A percentile compares a stretch with the other conserved stretches of the same genome.
Conservation (phyloP, 2,888 invertebrate species). For the Atethmia centrago region DNA sequence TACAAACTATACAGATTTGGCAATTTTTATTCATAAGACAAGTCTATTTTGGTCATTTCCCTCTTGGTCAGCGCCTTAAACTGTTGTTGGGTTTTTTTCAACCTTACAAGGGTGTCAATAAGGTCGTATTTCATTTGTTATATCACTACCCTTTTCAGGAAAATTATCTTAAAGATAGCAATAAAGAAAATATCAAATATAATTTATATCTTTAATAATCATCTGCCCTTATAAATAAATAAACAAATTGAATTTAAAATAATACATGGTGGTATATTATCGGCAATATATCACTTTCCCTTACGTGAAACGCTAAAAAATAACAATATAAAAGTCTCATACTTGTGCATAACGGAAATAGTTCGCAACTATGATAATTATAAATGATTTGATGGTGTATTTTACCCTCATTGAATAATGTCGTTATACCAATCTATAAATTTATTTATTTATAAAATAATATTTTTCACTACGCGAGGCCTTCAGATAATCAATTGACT, state of each 20-base stretch:
- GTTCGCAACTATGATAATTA: slow-evolving; percentile 30
- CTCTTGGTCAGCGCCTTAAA: too few relatives aligned
- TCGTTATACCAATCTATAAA: slow-evolving; percentile 34
- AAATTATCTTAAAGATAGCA: neutral
- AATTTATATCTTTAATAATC: slow-evolving; percentile 63
- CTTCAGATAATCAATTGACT: slow-evolving; percentile 29
- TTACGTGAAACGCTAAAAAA: slow-evolving; percentile 58
- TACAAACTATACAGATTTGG: too few relatives aligned
- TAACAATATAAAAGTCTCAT: slow-evolving; percentile 46
- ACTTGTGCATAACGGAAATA: slow-evolving; percentile 34
- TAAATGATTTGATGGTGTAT: slow-evolving; percentile 27
- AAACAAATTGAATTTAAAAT: slow-evolving; percentile 64
- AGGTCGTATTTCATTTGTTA: neutral
- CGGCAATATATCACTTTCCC: slow-evolving; percentile 66
- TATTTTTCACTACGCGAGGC: slow-evolving; percentile 51
- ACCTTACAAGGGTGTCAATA: neutral
- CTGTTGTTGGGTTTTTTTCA: neutral
- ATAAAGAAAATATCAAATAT: slow-evolving; percentile 33
- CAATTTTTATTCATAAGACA: too few relatives aligned
- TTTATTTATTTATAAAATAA: slow-evolving; percentile 50
- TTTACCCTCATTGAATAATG: slow-evolving; percentile 19
- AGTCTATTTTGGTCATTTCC: too few relatives aligned
- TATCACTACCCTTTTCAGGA: too few relatives aligned
- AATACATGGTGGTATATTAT: slow-evolving; percentile 56
- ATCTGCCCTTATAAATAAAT: slow-evolving; percentile 63